Conservation (phyloP, 2,888 invertebrate species). For the Caenorhabditis drosophilae region DNA sequence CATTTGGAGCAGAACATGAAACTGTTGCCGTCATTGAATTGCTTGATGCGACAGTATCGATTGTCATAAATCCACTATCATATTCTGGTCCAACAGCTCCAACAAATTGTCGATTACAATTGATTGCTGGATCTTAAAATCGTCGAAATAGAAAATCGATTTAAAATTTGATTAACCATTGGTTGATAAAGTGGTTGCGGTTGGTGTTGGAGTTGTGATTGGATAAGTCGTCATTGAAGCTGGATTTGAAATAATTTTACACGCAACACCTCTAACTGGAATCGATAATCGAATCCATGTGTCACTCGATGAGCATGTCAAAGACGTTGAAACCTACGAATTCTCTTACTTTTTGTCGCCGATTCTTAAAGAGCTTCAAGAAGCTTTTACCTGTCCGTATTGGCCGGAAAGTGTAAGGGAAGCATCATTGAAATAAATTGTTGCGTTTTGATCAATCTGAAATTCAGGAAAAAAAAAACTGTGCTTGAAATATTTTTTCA, state of each 20-base stretch:
- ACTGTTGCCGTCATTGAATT: conserved; percentile 14
- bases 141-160: too few relatives aligned
- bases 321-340: conserved; percentile 21
- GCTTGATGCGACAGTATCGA: conserved; percentile 24
- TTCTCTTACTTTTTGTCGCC: background rate
- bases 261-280: conserved; percentile 30
- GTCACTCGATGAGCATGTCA: conserved; percentile 31
- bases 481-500: too few relatives aligned
- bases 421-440: conserved; percentile 31
- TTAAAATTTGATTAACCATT: too few relatives aligned
- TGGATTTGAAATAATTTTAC: conserved; percentile 31
- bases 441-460: conserved; percentile 35
- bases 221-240: conserved; percentile 25
- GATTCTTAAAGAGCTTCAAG: background rate
- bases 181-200: conserved; percentile 6
- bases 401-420: conserved; percentile 17
- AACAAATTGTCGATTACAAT: conserved; percentile 21
- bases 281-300: conserved; percentile 22
- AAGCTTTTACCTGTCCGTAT: conserved; percentile 20
- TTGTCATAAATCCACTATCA: conserved; percentile 36
- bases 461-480: too few relatives aligned
- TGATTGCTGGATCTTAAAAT: conserved; percentile 15
- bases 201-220: conserved; percentile 16
- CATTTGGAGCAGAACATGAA: conserved; percentile 25
- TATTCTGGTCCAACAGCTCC: conserved; percentile 22